phyloP scores from a whole-genome alignment of 2,888 invertebrate genomes.

The Leptinotarsa juncta region DNA sequence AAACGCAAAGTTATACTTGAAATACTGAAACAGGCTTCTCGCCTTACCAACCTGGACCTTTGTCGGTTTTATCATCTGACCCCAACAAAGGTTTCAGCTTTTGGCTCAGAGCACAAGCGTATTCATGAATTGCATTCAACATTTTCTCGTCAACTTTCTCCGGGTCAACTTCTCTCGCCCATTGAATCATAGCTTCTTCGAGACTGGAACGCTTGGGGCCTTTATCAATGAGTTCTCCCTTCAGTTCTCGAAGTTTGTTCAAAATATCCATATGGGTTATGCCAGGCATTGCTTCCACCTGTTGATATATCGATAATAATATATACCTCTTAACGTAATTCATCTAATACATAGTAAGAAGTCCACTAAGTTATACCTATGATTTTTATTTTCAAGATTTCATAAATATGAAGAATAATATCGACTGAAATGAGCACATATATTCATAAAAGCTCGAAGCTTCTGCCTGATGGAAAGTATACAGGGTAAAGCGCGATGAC shows the following conservation, averaged over 20 bases:
- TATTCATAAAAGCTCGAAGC: no score
- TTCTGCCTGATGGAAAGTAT: no score
- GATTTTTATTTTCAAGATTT: no score
- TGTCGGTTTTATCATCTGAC: not conserved
- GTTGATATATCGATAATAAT: not conserved
- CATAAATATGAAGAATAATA: no score
- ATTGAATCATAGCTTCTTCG: constrained; percentile 54
- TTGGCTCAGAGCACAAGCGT: constrained; percentile 51
- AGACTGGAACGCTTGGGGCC: constrained; percentile 43
- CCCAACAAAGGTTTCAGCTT: constrained; percentile 35
- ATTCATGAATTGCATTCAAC: constrained; percentile 54
- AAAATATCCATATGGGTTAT: constrained; percentile 52
- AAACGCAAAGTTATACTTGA: no score
- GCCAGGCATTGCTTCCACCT: constrained; percentile 42
- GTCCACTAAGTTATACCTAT: no score
- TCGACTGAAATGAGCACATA: no score
- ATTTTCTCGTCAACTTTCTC: constrained; percentile 52
- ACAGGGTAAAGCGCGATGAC: no score
- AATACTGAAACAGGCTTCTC: no score
- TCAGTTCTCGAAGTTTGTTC: constrained; percentile 49
- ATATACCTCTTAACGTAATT: not conserved
- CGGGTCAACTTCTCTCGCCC: constrained; percentile 55
- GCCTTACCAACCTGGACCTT: not conserved
- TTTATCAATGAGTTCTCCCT: constrained; percentile 26
- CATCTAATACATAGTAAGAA: no score